phyloP scores from a whole-genome alignment of 2,113 vertebrate species.

The Spilogale gracilis region DNA sequence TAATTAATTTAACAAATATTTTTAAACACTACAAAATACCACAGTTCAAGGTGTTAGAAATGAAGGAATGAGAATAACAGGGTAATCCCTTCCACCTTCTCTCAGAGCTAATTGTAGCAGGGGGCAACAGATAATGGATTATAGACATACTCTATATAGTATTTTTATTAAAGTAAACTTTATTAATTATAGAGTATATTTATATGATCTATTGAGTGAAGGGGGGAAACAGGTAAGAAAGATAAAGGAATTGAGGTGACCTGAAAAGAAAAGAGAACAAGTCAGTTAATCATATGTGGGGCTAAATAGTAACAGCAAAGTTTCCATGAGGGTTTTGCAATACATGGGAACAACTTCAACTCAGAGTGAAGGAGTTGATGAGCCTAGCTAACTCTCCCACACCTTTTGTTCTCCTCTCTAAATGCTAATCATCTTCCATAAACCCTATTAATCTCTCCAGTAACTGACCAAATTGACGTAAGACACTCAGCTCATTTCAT shows the following conservation, averaged over 20 bases:
- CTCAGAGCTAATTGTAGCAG: background rate
- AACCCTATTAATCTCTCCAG: background rate
- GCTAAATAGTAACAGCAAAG: too few species aligned
- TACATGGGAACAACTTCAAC: background rate
- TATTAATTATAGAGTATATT: background rate
- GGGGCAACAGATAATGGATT: background rate
- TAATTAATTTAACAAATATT: background rate
- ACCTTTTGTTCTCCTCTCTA: background rate
- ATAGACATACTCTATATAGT: background rate
- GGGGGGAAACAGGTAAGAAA: background rate
- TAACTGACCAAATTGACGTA: background rate
- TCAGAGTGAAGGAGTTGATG: background rate
- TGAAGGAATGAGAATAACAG: background rate
- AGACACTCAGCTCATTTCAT: background rate
- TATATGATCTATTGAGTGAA: background rate
- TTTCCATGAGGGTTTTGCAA: too few species aligned
- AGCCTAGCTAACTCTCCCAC: background rate
- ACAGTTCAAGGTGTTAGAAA: background rate
- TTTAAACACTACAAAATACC: background rate
- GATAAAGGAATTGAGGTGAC: background rate
- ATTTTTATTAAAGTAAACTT: too few species aligned
- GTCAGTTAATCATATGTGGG: background rate
- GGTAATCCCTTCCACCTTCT: background rate
- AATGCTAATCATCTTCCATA: background rate
- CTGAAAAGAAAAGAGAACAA: background rate